Conservation (phyloP, 1,140 invertebrate genomes). For the Venustaconcha ellipsiformis region DNA sequence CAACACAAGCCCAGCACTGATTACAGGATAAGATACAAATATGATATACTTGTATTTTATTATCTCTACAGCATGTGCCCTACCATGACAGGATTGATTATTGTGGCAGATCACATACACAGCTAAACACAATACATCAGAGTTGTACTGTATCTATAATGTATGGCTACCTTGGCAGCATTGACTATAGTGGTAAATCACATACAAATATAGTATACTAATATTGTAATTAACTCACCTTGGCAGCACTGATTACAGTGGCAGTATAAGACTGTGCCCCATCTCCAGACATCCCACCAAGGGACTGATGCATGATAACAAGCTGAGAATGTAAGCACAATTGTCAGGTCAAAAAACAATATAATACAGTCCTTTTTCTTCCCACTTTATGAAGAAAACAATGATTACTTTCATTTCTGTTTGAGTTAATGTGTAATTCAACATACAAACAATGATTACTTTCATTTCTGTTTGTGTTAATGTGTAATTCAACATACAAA, state of each 20-base stretch:
- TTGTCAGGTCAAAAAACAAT: not conserved
- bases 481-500: too few species aligned
- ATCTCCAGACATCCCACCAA: constrained; percentile 80
- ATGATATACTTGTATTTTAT: too few species aligned
- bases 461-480: not conserved
- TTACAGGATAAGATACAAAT: too few species aligned
- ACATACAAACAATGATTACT: not conserved
- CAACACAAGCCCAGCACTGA: too few species aligned
- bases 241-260: constrained; percentile 94
- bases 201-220: too few species aligned
- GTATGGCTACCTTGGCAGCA: constrained; percentile 77
- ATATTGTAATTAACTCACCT: constrained; percentile 71
- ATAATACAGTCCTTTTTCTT: not conserved
- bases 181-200: constrained; percentile 86
- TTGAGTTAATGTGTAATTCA: not conserved
- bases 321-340: constrained; percentile 71
- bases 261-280: constrained; percentile 92
- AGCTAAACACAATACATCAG: too few species aligned
- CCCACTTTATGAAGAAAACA: too few species aligned
- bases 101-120: too few species aligned
- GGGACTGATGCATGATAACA: constrained; percentile 84
- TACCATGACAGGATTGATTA: too few species aligned
- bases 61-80: too few species aligned
- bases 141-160: too few species aligned
- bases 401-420: not conserved